Percentiles rank a stretch among this genome's conserved stretches.
phyloP scores from a whole-genome alignment of 2,797 vertebrate species.

The Darevskia mixta region DNA sequence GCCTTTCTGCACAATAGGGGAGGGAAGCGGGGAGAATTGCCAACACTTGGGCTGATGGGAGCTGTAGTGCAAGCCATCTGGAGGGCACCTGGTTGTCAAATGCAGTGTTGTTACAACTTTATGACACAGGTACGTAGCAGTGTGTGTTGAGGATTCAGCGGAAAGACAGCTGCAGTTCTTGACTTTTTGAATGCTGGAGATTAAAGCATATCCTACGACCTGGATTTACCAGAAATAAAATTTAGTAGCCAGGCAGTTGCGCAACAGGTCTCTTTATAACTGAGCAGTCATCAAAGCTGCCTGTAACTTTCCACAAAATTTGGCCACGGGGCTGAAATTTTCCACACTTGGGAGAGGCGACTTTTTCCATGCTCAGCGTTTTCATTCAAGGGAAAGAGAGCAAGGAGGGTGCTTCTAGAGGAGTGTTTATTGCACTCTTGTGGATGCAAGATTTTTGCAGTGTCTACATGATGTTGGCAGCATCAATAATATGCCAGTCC shows the following conservation, averaged over 20 bases:
- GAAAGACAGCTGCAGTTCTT: background rate
- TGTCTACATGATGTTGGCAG: too few relatives aligned
- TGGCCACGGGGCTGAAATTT: background rate
- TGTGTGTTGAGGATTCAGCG: too few relatives aligned
- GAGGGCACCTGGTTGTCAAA: too few relatives aligned
- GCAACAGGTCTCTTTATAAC: background rate
- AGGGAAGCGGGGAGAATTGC: too few relatives aligned
- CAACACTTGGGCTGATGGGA: too few relatives aligned
- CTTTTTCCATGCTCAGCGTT: background rate
- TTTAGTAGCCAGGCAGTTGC: background rate
- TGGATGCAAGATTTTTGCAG: too few relatives aligned
- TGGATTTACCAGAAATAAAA: background rate
- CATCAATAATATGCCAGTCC: too few relatives aligned
- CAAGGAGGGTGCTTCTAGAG: too few relatives aligned
- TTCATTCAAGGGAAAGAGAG: background rate
- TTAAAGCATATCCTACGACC: background rate
- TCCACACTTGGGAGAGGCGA: background rate
- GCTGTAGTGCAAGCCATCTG: too few relatives aligned
- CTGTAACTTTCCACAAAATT: slow-evolving; percentile 1
- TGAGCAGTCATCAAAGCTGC: too few relatives aligned
- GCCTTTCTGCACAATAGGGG: too few relatives aligned
- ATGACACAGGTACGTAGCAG: background rate
- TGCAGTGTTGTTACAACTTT: background rate
- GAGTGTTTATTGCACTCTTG: too few relatives aligned
- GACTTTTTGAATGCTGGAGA: background rate